Evolutionary conservation across 1,140 invertebrate genomes (phyloP).

Genomic region (Hylaeus anthracinus): DNA sequence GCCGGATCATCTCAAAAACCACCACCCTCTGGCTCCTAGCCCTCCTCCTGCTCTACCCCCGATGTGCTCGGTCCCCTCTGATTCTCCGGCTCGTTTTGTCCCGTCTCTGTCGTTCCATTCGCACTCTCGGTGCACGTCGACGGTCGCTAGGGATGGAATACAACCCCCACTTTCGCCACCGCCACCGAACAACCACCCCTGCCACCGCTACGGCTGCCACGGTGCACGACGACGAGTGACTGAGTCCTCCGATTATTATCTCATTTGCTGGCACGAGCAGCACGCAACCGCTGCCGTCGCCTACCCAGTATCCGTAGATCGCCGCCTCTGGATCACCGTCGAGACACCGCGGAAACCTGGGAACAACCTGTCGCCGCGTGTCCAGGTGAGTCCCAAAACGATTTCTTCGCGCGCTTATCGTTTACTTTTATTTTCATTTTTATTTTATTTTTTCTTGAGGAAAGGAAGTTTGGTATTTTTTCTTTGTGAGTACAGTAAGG

Average conservation of each 20-base stretch:
- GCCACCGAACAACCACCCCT: slow-evolving; percentile 66
- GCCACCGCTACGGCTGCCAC: slow-evolving; percentile 62
- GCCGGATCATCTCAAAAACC: slow-evolving; percentile 81
- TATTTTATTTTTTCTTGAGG: too few species aligned
- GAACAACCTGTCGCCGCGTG: slow-evolving; percentile 32
- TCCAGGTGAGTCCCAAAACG: slow-evolving; percentile 48
- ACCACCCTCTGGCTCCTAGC: slow-evolving; percentile 63
- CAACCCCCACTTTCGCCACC: slow-evolving; percentile 68
- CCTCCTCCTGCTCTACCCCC: slow-evolving; percentile 54
- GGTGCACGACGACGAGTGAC: slow-evolving; percentile 69
- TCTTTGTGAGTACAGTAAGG: too few species aligned
- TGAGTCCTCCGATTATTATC: slow-evolving; percentile 78
- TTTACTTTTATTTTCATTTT: too few species aligned
- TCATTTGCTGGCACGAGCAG: slow-evolving; percentile 77
- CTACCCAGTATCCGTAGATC: slow-evolving; percentile 48
- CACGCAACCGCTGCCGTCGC: slow-evolving; percentile 49
- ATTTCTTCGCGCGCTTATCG: background rate
- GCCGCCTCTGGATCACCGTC: slow-evolving; percentile 34
- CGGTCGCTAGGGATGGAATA: slow-evolving; percentile 74
- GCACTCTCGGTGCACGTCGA: slow-evolving; percentile 53
- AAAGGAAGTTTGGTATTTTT: too few species aligned
- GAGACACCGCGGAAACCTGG: background rate
- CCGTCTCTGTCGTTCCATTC: slow-evolving; percentile 22
- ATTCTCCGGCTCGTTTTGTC: slow-evolving; percentile 29
- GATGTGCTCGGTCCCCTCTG: slow-evolving; percentile 37